Evolutionary conservation across 2,113 vertebrate species (phyloP).

Genomic region (Chelonoidis abingdonii): DNA sequence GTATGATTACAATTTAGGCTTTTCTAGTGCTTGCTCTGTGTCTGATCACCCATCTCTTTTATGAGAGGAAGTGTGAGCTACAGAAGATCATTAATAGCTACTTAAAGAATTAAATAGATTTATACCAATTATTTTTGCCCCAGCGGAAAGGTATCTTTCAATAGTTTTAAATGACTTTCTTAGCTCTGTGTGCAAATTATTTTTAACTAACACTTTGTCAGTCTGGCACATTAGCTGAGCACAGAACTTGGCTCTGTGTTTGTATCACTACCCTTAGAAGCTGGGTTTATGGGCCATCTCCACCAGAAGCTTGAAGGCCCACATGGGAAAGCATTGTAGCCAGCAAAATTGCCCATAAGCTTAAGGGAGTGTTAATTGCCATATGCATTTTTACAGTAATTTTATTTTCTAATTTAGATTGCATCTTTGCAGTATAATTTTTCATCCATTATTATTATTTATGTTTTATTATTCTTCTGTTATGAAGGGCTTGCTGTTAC

Average conservation of each 20-base stretch:
- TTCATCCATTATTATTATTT: conserved; percentile 49
- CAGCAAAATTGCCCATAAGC: conserved; percentile 13
- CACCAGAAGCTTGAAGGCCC: background rate
- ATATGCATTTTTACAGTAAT: conserved; percentile 50
- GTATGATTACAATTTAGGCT: background rate
- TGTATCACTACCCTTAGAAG: background rate
- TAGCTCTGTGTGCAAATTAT: background rate
- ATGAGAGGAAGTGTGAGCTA: background rate
- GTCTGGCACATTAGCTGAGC: background rate
- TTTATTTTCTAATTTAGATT: conserved; percentile 59
- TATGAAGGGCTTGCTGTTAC: conserved; percentile 24
- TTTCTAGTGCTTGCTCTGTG: background rate
- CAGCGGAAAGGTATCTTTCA: background rate
- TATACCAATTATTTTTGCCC: background rate
- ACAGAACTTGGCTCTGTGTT: background rate
- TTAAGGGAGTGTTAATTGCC: conserved; percentile 28
- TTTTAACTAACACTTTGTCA: background rate
- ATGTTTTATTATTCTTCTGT: conserved; percentile 53
- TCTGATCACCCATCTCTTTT: background rate
- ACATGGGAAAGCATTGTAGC: background rate
- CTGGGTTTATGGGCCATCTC: background rate
- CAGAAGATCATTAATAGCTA: background rate
- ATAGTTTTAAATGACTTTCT: background rate
- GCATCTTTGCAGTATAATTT: conserved; percentile 54
- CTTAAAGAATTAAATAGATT: background rate